These are phyloP conservation scores for Salticus scenicus DNA, from an alignment of 2,888 invertebrate genomes.

Conservation along the genomic window DNA sequence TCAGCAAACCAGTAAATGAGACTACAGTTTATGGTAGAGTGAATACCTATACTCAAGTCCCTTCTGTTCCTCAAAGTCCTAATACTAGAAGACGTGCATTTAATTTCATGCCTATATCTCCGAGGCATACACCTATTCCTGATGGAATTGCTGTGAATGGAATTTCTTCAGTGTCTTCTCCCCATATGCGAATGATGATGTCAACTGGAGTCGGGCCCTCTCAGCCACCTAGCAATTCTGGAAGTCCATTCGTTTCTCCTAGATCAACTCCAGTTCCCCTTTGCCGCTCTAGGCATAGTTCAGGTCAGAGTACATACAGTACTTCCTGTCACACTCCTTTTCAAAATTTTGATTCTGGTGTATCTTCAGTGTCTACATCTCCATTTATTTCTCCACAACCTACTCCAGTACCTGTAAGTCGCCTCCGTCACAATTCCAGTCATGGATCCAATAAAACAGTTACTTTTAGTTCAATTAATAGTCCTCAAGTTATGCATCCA, in stretches of 20 bases:
- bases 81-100: slow-evolving; percentile 86
- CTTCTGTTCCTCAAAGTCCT: slow-evolving; percentile 83
- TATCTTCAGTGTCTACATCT: slow-evolving; percentile 73
- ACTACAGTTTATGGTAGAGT: slow-evolving; percentile 23
- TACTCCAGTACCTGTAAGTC: slow-evolving; percentile 70
- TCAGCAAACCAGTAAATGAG: slow-evolving; percentile 1
- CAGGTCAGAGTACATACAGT: slow-evolving; percentile 72
- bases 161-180: slow-evolving; percentile 34
- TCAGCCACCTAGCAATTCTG: slow-evolving; percentile 82
- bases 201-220: slow-evolving; percentile 76
- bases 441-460: slow-evolving; percentile 62
- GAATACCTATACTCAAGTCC: slow-evolving; percentile 66
- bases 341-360: slow-evolving; percentile 73
- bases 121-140: slow-evolving; percentile 77
- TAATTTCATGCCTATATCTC: slow-evolving; percentile 90
- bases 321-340: slow-evolving; percentile 71
- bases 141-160: slow-evolving; percentile 55
- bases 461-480: slow-evolving; percentile 60
- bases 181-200: slow-evolving; percentile 58
- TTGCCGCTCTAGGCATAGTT: slow-evolving; percentile 74
- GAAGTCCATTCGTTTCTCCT: slow-evolving; percentile 89
- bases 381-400: slow-evolving; percentile 74
- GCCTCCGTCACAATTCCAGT: slow-evolving; percentile 69
- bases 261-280: slow-evolving; percentile 77
- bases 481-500: slow-evolving; percentile 49